These are phyloP conservation scores for Gopherus flavomarginatus DNA, from an alignment of 2,113 vertebrate genomes.

Conservation along the genomic window DNA sequence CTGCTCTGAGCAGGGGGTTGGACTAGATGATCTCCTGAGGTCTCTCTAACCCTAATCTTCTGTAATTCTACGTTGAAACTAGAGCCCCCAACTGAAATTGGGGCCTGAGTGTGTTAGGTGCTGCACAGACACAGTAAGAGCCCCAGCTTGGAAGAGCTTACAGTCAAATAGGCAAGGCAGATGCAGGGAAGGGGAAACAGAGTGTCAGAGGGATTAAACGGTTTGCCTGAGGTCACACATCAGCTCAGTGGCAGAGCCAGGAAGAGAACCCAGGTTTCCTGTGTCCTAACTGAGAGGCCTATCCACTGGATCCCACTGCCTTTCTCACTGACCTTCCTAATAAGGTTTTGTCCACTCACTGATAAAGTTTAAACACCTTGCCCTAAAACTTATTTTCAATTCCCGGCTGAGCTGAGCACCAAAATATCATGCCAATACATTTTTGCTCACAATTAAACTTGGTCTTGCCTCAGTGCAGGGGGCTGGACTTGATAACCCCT, in stretches of 20 bases:
- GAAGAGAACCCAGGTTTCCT: not conserved
- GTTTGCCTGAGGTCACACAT: not conserved
- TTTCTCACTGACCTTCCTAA: not conserved
- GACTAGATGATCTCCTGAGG: no score
- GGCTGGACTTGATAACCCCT: not conserved
- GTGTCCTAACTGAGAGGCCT: not conserved
- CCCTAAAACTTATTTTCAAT: not conserved
- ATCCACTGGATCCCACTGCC: not conserved
- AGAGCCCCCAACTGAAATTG: not conserved
- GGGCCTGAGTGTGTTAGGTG: not conserved
- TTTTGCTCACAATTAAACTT: not conserved
- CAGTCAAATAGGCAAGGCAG: not conserved
- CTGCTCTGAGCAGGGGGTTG: no score
- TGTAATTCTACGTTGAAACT: not conserved
- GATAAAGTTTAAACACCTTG: not conserved
- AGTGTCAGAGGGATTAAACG: not conserved
- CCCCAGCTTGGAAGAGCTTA: not conserved
- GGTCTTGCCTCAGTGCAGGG: not conserved
- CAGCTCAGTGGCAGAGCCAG: not conserved
- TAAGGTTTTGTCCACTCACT: not conserved
- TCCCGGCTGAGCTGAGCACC: not conserved
- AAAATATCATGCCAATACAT: not conserved
- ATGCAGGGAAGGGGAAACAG: not conserved
- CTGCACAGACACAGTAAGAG: not conserved
- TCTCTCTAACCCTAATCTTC: no score